phyloP scores from a whole-genome alignment of 2,113 vertebrate species.

The Anhinga rufa region DNA sequence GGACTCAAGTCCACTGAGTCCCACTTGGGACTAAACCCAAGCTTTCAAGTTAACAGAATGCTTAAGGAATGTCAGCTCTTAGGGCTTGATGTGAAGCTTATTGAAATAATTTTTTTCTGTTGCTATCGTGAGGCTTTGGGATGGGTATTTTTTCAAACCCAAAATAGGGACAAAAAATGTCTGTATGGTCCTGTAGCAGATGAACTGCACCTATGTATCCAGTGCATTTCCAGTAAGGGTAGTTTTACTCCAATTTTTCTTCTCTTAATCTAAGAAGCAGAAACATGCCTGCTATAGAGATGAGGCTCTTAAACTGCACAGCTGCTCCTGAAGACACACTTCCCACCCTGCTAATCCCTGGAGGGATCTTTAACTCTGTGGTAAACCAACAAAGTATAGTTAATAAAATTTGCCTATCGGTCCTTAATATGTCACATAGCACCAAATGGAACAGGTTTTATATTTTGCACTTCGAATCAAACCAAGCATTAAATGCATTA shows the following conservation, averaged over 20 bases:
- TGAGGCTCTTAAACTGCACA: background rate
- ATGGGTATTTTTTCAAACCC: background rate
- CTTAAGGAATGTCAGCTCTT: background rate
- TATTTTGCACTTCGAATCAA: background rate
- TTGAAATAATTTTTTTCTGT: background rate
- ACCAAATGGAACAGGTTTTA: background rate
- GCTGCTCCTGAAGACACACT: background rate
- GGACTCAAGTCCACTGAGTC: no score
- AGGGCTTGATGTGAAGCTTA: background rate
- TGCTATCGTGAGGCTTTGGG: background rate
- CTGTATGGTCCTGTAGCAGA: background rate
- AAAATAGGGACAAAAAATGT: background rate
- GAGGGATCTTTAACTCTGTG: background rate
- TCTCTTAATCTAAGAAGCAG: background rate
- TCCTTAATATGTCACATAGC: background rate
- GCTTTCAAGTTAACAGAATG: background rate
- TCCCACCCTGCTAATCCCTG: background rate
- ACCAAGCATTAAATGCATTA: conserved; percentile 12
- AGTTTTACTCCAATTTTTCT: background rate
- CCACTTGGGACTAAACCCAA: no score
- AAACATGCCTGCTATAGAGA: background rate
- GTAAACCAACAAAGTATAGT: conserved; percentile 1
- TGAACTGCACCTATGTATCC: background rate
- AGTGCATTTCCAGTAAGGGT: background rate
- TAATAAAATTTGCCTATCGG: background rate